Evolutionary conservation across 2,888 invertebrate species (phyloP), one percentile per base, ranked within the genome.

Genomic region (Lithophane socia): DNA sequence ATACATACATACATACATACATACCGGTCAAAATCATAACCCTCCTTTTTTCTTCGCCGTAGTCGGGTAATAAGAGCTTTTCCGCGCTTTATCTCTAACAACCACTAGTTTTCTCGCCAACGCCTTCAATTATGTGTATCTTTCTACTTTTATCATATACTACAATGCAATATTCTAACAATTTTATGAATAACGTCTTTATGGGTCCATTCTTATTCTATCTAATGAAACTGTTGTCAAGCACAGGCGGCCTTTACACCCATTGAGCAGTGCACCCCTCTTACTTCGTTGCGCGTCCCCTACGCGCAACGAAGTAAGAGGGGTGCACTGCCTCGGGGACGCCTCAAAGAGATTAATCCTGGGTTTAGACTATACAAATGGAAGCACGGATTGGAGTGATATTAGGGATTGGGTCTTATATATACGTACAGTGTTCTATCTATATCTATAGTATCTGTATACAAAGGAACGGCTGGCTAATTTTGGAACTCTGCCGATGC

Each of bases 291-390:
- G n/a, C n/a, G n/a, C n/a, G n/a, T n/a, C n/a, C n/a, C n/a, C n/a
- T n/a, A 73, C 66, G 82, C 71, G 47, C 79, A 79, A 42, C 77
- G 73, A 74, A 85, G 79, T 82, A 76, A 85, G 77, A 85, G 72
- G 81, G 79, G 64, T 86, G 85, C 77, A 49, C 68, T 71, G 79
- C 42, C 71, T 73, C 66, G 13, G 66, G 65, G 73, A 77, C 60
- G 69, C 68, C 76, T 84, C 77, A 84, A 84, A 82, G 87, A 82
- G 87, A 82, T 85, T 85, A 85, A 85, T 85, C 63, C 73, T 56
- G 60, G 56, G 44, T 74, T 67, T 61, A 66, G 69, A 70, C 49
- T 73, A 37, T 65, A 82, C 49, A 82, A 72, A 58, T 73, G 24
- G 13, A 10, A 76, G 56, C 49, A 72, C 58, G 72, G 73, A 37